Evolutionary conservation across 1,140 invertebrate species (phyloP).

Genomic region (Mactra quadrangularis): DNA sequence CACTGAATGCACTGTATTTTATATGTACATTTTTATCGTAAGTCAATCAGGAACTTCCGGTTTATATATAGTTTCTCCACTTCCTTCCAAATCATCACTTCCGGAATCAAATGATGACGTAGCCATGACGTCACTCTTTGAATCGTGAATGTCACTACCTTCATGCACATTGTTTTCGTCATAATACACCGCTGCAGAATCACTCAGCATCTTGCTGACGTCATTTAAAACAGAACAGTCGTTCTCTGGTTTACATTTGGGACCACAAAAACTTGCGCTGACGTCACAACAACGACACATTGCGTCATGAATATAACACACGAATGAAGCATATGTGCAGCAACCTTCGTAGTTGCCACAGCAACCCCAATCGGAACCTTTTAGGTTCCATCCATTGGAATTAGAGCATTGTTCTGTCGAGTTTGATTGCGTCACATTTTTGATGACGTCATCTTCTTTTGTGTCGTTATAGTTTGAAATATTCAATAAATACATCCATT

Average conservation of each 20-base stretch:
- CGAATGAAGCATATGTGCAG: slow-evolving; percentile 67
- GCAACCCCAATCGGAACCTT: slow-evolving; percentile 72
- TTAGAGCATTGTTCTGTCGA: slow-evolving; percentile 46
- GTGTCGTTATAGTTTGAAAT: too few species aligned
- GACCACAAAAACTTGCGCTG: slow-evolving; percentile 68
- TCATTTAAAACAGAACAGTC: slow-evolving; percentile 53
- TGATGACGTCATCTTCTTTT: too few species aligned
- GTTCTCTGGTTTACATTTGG: slow-evolving; percentile 65
- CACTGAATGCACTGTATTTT: too few species aligned
- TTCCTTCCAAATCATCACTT: background rate
- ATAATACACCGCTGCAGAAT: too few species aligned
- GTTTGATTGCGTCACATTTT: too few species aligned
- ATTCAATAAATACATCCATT: too few species aligned
- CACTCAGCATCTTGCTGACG: background rate
- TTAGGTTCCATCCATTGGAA: slow-evolving; percentile 66
- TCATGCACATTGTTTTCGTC: background rate
- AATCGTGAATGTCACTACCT: too few species aligned
- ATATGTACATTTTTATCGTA: too few species aligned
- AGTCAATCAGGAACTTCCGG: too few species aligned
- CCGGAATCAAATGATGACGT: too few species aligned
- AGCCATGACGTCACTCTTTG: background rate
- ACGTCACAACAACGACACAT: slow-evolving; percentile 69
- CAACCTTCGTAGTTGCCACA: slow-evolving; percentile 75
- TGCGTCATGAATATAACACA: slow-evolving; percentile 72
- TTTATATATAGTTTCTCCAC: too few species aligned